These are phyloP conservation scores for Liodrosophila aerea DNA, from an alignment of 2,888 invertebrate species.

Conservation along the genomic window DNA sequence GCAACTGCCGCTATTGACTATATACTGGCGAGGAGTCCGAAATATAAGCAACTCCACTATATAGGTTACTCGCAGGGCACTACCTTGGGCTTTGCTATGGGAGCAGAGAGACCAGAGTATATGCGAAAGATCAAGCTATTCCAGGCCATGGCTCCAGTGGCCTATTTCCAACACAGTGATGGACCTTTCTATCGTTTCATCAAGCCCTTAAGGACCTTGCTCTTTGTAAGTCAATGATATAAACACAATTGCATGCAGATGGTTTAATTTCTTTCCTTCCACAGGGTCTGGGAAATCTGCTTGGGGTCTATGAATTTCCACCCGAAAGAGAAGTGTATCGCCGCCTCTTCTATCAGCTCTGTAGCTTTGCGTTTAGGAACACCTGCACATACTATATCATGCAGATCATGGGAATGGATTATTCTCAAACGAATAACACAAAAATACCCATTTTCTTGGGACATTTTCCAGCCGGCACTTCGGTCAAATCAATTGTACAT, in stretches of 20 bases:
- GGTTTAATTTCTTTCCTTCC: too few relatives aligned
- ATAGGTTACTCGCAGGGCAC: slow-evolving; percentile 87
- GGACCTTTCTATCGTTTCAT: too few relatives aligned
- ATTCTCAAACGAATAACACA: slow-evolving; percentile 81
- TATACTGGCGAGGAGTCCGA: slow-evolving; percentile 83
- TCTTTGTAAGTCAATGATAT: too few relatives aligned
- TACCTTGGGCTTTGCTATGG: slow-evolving; percentile 81
- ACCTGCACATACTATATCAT: slow-evolving; percentile 81
- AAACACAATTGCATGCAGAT: too few relatives aligned
- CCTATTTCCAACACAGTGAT: slow-evolving; percentile 64
- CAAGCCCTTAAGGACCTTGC: too few relatives aligned
- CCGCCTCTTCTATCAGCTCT: slow-evolving; percentile 18
- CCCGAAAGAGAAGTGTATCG: slow-evolving; percentile 35
- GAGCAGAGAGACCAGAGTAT: slow-evolving; percentile 83
- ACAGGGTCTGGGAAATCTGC: slow-evolving; percentile 8
- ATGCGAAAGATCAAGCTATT: slow-evolving; percentile 83
- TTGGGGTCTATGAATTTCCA: slow-evolving; percentile 52
- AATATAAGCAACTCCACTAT: slow-evolving; percentile 83
- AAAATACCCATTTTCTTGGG: slow-evolving; percentile 85
- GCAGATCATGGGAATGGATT: slow-evolving; percentile 82
- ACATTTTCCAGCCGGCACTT: slow-evolving; percentile 85
- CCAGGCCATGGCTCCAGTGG: slow-evolving; percentile 84
- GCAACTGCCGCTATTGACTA: slow-evolving; percentile 87
- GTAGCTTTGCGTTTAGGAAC: slow-evolving; percentile 38
- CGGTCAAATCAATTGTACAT: slow-evolving; percentile 84